Evolutionary conservation across 2,113 vertebrate species (phyloP).

Genomic region (Sebastes schlegelii): DNA sequence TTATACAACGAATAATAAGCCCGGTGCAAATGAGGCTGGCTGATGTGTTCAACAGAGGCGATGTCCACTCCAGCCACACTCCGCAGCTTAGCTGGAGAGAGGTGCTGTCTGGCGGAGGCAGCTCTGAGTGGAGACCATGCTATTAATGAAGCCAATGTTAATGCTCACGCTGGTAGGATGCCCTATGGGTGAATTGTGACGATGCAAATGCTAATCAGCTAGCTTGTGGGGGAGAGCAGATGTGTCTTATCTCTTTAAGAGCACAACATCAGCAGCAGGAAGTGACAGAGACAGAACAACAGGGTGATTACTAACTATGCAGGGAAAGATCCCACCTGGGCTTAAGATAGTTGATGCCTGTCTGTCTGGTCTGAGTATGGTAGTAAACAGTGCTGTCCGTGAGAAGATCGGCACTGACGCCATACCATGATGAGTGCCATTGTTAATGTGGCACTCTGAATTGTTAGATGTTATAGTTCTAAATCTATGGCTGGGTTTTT

Average conservation of each 20-base stretch:
- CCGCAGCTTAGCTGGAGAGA: slow-evolving; percentile 54
- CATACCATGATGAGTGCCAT: background rate
- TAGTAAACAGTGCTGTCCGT: slow-evolving; percentile 2
- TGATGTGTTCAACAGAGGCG: slow-evolving; percentile 54
- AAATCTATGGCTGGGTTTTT: background rate
- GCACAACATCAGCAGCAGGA: slow-evolving; percentile 63
- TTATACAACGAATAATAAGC: slow-evolving; percentile 54
- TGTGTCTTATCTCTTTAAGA: slow-evolving; percentile 72
- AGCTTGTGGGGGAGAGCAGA: slow-evolving; percentile 59
- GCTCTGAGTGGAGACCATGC: slow-evolving; percentile 67
- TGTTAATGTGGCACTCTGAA: too few relatives aligned
- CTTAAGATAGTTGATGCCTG: slow-evolving; percentile 5
- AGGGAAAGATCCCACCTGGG: slow-evolving; percentile 26
- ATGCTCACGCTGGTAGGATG: slow-evolving; percentile 60
- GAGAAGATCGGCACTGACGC: slow-evolving; percentile 10
- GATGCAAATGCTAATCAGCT: slow-evolving; percentile 73
- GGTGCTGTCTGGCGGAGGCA: slow-evolving; percentile 67
- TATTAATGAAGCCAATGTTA: slow-evolving; percentile 60
- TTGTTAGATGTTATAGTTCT: background rate
- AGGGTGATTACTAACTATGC: slow-evolving; percentile 30
- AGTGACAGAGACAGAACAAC: slow-evolving; percentile 55
- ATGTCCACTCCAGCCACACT: slow-evolving; percentile 45
- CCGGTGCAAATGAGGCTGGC: slow-evolving; percentile 56
- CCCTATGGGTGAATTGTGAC: slow-evolving; percentile 51
- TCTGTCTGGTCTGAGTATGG: background rate